Evolutionary conservation across 2,113 vertebrate genomes (phyloP).

Genomic region (Nibea albiflora): DNA sequence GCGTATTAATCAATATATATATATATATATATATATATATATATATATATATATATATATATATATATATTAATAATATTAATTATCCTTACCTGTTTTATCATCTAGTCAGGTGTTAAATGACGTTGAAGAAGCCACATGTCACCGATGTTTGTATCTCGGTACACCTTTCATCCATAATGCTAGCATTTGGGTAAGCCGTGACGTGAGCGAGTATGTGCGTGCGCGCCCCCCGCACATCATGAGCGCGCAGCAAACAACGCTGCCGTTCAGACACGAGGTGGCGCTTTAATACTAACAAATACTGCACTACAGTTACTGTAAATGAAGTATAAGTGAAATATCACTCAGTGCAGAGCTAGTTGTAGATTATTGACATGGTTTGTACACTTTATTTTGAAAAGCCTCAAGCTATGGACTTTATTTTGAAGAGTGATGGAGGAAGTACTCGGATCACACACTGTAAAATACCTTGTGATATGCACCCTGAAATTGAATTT

Average conservation of each 20-base stretch:
- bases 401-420: no score
- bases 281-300: slow-evolving; percentile 36
- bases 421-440: no score
- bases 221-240: not conserved
- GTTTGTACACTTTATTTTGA: no score
- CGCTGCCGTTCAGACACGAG: slow-evolving; percentile 31
- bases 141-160: not conserved
- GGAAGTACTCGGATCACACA: no score
- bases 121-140: not conserved
- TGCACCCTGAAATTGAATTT: no score
- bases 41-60: no score
- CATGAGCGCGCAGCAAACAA: not conserved
- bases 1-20: not conserved
- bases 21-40: no score
- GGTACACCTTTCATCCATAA: slow-evolving; percentile 5
- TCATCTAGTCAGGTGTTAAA: slow-evolving; percentile 1
- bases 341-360: no score
- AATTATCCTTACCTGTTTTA: slow-evolving; percentile 41
- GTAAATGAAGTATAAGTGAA: no score
- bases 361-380: no score
- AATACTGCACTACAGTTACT: not conserved
- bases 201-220: slow-evolving; percentile 26
- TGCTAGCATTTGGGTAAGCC: not conserved
- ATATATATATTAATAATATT: not conserved
- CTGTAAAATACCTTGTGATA: no score